phyloP scores from a whole-genome alignment of 2,797 vertebrate genomes.

The Ataeniobius toweri region DNA sequence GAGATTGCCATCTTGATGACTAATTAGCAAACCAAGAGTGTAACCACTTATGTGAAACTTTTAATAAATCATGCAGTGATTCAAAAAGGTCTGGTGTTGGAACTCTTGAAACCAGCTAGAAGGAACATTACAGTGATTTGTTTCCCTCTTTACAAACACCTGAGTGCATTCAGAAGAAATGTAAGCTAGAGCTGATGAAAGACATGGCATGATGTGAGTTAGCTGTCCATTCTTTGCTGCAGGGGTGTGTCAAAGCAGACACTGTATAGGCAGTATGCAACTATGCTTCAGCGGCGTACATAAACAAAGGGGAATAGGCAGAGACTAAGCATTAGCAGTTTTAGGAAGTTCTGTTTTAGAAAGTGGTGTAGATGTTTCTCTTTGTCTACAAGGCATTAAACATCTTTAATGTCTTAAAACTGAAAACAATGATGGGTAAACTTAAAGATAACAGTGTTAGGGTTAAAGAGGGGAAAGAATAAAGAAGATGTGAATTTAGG shows the following conservation, averaged over 20 bases:
- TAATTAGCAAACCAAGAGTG: not conserved
- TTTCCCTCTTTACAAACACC: not conserved
- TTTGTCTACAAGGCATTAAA: not conserved
- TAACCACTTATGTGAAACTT: not conserved
- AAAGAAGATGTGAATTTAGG: not conserved
- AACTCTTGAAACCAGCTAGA: not conserved
- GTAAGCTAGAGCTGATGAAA: not conserved
- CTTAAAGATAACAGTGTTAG: not conserved
- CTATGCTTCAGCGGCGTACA: not conserved
- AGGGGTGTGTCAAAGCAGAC: not conserved
- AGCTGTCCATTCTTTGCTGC: not conserved
- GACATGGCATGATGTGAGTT: not conserved
- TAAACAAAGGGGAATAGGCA: not conserved
- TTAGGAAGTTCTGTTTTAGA: not conserved
- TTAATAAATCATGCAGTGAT: not conserved
- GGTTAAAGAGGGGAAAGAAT: slow-evolving; percentile 2
- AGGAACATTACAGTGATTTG: not conserved
- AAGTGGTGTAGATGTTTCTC: not conserved
- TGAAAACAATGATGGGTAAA: not conserved
- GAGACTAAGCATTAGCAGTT: not conserved
- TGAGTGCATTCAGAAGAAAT: not conserved
- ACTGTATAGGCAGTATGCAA: too few species aligned
- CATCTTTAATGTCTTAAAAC: not conserved
- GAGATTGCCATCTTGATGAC: slow-evolving; percentile 13
- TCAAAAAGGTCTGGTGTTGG: not conserved